Evolutionary conservation across 2,888 invertebrate genomes (phyloP), one percentile per base, ranked within the genome.

Genomic region (Piscicola geometra): DNA sequence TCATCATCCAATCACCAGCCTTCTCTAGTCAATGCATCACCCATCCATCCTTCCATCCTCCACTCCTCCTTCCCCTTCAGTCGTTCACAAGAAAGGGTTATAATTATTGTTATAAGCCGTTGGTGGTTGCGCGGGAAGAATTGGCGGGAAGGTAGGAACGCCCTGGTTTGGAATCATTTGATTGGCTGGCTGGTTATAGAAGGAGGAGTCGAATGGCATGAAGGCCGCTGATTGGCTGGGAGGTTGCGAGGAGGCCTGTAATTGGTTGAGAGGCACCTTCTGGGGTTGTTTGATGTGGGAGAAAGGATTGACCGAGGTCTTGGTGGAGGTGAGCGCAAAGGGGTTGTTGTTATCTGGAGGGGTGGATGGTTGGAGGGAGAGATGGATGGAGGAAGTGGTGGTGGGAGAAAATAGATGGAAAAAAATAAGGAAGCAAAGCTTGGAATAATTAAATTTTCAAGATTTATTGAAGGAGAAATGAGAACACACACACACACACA

Each of bases 71-170:
- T n/a, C n/a, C n/a, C 12, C 9, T 47, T 47, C 9, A 56, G 25
- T n/a, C 60, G 41, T 33, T 76, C 47, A 76, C 41, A 76, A 47
- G 67, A 76, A 76, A 32, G 76, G 76, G 56, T 76, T 76, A 68
- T 76, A 76, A 67, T 50, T 71, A 50, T 72, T 72, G 35, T 72
- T 67, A 9, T 60, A 64, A 36, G 50, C 66, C n/a, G 47, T 47
- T n/a, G 76, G 76, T 32, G 56, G 74, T 66, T 18, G 67, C 60
- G 36, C 66, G 35, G 72, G 76, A 71, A 64, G 66, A 41, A 64
- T 60, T 35, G 30, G 76, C 64, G 28, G 68, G 66, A 66, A 47
- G 32, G 66, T 32, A 47, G 25, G 28, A 32, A 18, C 41, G 50
- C 50, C 70, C 30, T n/a, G 66, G 50, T 21, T 28, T n/a, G n/a